These are phyloP conservation scores for Pygathrix nemaeus DNA, from an alignment of 2,113 vertebrate species.

Conservation along the genomic window DNA sequence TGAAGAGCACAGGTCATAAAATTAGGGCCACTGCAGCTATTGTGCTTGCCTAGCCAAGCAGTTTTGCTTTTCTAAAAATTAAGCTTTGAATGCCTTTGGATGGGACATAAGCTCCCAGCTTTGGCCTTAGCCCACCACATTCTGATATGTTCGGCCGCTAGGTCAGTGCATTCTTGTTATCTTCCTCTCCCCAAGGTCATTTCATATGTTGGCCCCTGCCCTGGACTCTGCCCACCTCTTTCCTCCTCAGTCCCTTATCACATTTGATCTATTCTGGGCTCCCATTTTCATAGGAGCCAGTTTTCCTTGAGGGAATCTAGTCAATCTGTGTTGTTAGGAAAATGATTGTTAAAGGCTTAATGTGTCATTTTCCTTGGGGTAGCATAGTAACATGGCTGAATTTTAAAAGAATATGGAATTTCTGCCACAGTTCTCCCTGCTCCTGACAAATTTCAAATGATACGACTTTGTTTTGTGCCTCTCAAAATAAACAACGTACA, in stretches of 20 bases:
- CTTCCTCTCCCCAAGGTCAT: background rate
- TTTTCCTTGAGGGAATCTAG: background rate
- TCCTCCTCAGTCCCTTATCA: background rate
- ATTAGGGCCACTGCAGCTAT: background rate
- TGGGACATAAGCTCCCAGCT: background rate
- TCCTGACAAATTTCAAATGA: background rate
- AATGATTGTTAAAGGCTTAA: background rate
- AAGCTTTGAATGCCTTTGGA: background rate
- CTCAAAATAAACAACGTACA: background rate
- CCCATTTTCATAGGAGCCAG: background rate
- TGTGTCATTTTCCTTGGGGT: background rate
- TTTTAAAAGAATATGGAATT: background rate
- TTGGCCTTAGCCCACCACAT: background rate
- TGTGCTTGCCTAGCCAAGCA: background rate
- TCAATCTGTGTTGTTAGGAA: background rate
- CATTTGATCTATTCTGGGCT: background rate
- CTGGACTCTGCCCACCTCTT: rapidly evolving
- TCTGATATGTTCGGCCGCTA: background rate
- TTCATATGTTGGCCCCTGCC: background rate
- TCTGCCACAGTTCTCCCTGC: background rate
- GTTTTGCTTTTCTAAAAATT: conserved; percentile 15
- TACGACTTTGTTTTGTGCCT: background rate
- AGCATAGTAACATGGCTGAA: background rate
- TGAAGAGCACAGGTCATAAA: background rate
- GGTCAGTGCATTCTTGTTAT: background rate